Evolutionary conservation across 2,113 vertebrate genomes (phyloP).

Genomic region (Pteruthius melanotis): DNA sequence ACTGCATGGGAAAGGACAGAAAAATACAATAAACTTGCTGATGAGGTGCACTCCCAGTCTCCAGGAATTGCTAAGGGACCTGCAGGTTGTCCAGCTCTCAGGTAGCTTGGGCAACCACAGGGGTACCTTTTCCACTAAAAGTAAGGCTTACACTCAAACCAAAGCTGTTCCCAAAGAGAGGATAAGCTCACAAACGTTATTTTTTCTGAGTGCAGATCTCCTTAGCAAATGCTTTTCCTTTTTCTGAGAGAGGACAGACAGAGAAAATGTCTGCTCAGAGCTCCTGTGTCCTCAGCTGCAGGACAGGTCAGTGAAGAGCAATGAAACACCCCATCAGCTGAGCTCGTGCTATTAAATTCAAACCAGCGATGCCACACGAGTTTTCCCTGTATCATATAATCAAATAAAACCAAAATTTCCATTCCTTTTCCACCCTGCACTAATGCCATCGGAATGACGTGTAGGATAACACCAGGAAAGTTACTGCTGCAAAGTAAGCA

Average conservation of each 20-base stretch:
- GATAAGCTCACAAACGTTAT: rapidly evolving
- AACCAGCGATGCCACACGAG: background rate
- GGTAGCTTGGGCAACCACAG: background rate
- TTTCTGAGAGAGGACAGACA: background rate
- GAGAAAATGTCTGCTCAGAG: background rate
- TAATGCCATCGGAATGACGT: background rate
- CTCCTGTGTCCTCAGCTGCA: background rate
- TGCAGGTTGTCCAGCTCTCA: background rate
- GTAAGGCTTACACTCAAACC: background rate
- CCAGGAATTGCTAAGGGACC: background rate
- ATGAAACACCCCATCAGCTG: background rate
- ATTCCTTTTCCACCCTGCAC: background rate
- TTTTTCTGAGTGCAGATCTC: background rate
- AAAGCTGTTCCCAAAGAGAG: background rate
- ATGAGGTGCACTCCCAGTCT: background rate
- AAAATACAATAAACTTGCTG: background rate
- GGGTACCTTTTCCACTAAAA: background rate
- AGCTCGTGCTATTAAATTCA: background rate
- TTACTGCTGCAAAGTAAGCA: background rate
- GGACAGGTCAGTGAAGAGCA: background rate
- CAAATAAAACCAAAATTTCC: background rate
- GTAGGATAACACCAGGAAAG: background rate
- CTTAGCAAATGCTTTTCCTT: background rate
- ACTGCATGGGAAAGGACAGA: background rate
- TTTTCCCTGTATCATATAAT: background rate